phyloP scores from a whole-genome alignment of 2,797 vertebrate genomes.

The Notoglanidium macrostoma region DNA sequence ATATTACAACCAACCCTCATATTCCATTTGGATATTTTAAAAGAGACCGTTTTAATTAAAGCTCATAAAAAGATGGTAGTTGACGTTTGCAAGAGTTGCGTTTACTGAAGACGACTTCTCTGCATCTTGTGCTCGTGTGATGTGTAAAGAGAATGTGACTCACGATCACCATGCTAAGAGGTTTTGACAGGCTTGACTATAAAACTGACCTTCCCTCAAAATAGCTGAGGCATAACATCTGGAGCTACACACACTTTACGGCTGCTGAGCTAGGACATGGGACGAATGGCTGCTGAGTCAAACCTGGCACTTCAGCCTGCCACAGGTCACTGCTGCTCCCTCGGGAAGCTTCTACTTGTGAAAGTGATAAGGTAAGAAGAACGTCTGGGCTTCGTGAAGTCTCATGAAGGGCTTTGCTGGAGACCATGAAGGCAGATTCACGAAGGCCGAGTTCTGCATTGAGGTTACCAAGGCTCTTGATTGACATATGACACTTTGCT shows the following conservation, averaged over 20 bases:
- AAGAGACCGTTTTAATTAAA: neutral
- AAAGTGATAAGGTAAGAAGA: conserved; percentile 43
- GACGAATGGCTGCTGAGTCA: neutral
- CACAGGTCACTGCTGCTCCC: conserved; percentile 3
- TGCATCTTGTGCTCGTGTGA: neutral
- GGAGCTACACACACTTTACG: conserved; percentile 18
- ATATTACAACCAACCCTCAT: neutral
- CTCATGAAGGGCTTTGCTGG: conserved; percentile 18
- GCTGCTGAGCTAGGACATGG: conserved; percentile 14
- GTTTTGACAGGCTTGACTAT: conserved; percentile 23
- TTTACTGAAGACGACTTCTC: neutral
- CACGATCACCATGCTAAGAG: neutral
- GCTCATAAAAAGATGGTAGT: neutral
- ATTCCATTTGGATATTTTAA: neutral
- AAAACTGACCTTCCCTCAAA: conserved; percentile 40
- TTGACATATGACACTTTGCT: conserved; percentile 49
- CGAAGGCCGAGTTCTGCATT: neutral
- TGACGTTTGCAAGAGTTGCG: neutral
- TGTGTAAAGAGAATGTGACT: neutral
- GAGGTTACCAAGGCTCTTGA: conserved; percentile 35
- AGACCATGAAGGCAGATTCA: conserved; percentile 26
- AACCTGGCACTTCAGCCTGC: conserved; percentile 14
- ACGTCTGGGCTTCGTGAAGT: conserved; percentile 13
- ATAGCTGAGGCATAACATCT: conserved; percentile 43
- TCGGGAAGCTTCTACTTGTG: conserved; percentile 32